Percentiles rank a stretch among this genome's conserved stretches.
Evolutionary conservation across 2,113 vertebrate genomes (phyloP).

Genomic region (Castor canadensis): DNA sequence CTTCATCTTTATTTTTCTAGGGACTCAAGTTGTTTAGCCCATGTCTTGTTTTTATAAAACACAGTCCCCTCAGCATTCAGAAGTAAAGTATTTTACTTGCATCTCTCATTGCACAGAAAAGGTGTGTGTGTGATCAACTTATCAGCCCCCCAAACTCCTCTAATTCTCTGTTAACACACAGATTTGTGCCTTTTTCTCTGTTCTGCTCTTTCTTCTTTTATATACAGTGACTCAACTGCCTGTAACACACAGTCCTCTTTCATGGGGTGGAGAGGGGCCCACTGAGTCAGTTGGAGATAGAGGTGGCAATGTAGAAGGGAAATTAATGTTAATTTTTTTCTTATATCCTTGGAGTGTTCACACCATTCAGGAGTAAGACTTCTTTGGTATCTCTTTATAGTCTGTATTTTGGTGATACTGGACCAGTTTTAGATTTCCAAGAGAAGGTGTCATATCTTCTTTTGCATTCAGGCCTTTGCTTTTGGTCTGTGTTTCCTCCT

Average conservation of each 20-base stretch:
- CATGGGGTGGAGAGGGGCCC: background rate
- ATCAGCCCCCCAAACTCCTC: background rate
- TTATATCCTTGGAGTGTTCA: background rate
- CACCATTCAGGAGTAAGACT: too few species aligned
- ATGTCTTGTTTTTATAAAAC: background rate
- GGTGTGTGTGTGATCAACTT: background rate
- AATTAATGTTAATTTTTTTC: background rate
- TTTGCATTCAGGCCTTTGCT: background rate
- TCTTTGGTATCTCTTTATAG: background rate
- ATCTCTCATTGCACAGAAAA: background rate
- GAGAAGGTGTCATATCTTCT: background rate
- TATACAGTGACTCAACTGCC: background rate
- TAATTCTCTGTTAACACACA: background rate
- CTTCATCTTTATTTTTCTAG: background rate
- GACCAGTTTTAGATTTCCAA: background rate
- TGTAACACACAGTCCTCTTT: background rate
- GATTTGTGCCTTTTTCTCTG: background rate
- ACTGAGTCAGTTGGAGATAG: background rate
- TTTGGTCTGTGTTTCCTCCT: background rate
- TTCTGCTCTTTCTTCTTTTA: background rate
- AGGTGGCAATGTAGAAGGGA: background rate
- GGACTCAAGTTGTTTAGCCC: background rate
- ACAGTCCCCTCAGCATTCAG: background rate
- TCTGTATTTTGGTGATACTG: background rate
- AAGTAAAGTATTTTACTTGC: background rate